Evolutionary conservation across 2,797 vertebrate species (phyloP).

Genomic region (Premnoplex brunnescens): DNA sequence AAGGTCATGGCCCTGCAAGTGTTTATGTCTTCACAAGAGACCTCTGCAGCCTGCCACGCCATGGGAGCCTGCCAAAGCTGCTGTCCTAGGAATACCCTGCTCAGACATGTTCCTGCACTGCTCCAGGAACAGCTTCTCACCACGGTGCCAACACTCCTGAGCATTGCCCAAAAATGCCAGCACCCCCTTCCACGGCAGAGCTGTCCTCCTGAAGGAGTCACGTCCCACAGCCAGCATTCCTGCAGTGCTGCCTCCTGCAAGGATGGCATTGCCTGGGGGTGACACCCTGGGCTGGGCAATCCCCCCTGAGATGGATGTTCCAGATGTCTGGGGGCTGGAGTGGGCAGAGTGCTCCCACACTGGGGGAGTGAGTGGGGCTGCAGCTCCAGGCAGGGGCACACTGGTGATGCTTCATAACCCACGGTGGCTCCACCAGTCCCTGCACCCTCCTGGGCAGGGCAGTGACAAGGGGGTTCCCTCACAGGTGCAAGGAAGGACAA

Average conservation of each 20-base stretch:
- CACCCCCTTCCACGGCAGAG: not conserved
- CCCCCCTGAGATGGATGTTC: too few species aligned
- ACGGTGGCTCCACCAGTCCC: accelerated
- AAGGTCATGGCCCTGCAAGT: not conserved
- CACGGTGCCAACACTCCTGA: not conserved
- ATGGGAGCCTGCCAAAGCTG: not conserved
- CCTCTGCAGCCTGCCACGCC: not conserved
- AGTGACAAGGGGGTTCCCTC: not conserved
- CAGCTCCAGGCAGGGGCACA: not conserved
- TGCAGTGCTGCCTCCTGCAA: not conserved
- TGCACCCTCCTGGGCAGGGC: accelerated
- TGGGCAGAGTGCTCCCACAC: not conserved
- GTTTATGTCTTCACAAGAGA: not conserved
- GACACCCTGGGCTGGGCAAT: not conserved
- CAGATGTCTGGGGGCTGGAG: not conserved
- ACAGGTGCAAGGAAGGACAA: not conserved
- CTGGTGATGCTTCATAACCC: not conserved
- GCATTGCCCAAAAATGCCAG: not conserved
- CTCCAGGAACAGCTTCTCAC: not conserved
- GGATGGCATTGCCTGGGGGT: not conserved
- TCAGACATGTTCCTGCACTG: not conserved
- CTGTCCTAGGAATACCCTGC: not conserved
- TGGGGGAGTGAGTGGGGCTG: not conserved
- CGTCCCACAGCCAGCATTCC: not conserved
- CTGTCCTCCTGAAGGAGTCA: not conserved